Conservation (phyloP, 2,113 vertebrate species). For the Scolopax mira region DNA sequence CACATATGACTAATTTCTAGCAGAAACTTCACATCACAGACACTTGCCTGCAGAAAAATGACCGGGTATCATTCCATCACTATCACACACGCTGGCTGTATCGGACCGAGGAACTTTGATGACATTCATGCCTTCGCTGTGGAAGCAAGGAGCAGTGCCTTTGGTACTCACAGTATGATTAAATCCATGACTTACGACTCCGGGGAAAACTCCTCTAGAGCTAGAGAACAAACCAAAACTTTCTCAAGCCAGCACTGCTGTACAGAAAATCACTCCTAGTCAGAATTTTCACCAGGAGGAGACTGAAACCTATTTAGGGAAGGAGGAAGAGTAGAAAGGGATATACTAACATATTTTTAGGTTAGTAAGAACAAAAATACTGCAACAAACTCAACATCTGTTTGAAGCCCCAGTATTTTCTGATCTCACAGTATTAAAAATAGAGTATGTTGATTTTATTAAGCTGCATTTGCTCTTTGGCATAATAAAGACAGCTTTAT, state of each 20-base stretch:
- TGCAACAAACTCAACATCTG: neutral
- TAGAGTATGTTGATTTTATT: neutral
- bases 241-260: neutral
- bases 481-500: slow-evolving; percentile 6
- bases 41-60: neutral
- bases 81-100: neutral
- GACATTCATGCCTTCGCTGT: neutral
- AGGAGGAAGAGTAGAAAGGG: neutral
- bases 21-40: neutral
- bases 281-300: neutral
- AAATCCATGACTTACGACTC: neutral
- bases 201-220: neutral
- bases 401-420: neutral
- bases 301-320: neutral
- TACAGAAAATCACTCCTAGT: neutral
- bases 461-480: neutral
- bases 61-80: neutral
- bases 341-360: neutral
- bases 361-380: neutral
- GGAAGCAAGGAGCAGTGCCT: neutral
- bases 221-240: neutral
- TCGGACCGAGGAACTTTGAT: neutral
- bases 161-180: neutral
- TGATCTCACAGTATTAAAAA: neutral
- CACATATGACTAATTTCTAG: neutral